These are phyloP conservation scores for Saxidomus purpurata DNA, from an alignment of 1,140 invertebrate species.

Conservation along the genomic window DNA sequence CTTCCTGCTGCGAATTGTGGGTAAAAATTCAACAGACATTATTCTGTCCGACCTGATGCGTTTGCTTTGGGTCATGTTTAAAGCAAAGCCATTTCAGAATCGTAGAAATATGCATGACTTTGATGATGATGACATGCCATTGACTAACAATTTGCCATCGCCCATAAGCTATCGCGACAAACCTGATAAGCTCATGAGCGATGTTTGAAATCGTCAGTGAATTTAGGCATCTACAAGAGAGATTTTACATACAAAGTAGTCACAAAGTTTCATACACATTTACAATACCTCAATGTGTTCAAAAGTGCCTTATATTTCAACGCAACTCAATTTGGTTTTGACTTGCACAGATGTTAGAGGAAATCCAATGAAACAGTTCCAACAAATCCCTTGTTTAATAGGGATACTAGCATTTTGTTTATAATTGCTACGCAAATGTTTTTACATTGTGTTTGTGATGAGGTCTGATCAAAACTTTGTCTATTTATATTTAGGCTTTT, in stretches of 20 bases:
- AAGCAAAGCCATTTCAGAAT: conserved; percentile 38
- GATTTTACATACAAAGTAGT: not conserved
- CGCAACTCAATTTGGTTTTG: not conserved
- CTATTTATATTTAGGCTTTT: too few species aligned
- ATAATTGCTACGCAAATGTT: too few species aligned
- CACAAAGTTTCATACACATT: not conserved
- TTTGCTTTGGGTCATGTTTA: conserved; percentile 79
- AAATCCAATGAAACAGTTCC: too few species aligned
- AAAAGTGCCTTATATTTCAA: not conserved
- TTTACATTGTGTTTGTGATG: too few species aligned
- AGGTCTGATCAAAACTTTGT: too few species aligned
- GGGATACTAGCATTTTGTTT: too few species aligned
- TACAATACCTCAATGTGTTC: not conserved
- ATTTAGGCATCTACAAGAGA: too few species aligned
- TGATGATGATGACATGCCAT: not conserved
- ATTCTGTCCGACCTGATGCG: conserved; percentile 80
- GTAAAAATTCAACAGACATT: conserved; percentile 83
- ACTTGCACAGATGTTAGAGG: too few species aligned
- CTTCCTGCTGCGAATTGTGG: conserved; percentile 77
- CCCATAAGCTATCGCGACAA: not conserved
- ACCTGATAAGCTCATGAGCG: conserved; percentile 1
- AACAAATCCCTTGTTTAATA: too few species aligned
- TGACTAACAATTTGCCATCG: not conserved
- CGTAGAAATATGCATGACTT: not conserved
- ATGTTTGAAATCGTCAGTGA: not conserved